These are phyloP conservation scores for Furcifer pardalis DNA, from an alignment of 2,797 vertebrate species.

Conservation along the genomic window DNA sequence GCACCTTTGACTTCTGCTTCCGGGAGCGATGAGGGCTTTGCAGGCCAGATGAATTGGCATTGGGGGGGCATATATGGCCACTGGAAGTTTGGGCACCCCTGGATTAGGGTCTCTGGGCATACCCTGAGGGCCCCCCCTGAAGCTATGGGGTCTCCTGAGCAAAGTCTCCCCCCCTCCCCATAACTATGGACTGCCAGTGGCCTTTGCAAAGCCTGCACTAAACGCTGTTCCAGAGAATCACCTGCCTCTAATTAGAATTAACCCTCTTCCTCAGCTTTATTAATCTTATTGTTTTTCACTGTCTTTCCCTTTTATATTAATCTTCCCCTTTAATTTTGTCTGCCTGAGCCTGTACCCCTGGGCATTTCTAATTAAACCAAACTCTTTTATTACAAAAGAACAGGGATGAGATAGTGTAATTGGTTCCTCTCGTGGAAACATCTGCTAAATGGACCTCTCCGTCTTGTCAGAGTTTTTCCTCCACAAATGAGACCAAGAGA, in stretches of 20 bases:
- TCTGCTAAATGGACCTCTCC: too few relatives aligned
- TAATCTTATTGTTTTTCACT: neutral
- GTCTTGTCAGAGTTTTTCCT: too few relatives aligned
- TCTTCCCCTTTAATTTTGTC: slow-evolving; percentile 34
- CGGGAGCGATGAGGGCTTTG: too few relatives aligned
- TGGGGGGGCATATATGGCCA: too few relatives aligned
- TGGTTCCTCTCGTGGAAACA: too few relatives aligned
- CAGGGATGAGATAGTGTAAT: too few relatives aligned
- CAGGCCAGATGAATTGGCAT: too few relatives aligned
- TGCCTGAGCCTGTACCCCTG: neutral
- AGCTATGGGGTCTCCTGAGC: neutral
- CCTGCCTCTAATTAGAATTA: neutral
- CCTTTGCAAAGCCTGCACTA: neutral
- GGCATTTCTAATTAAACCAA: slow-evolving; percentile 4
- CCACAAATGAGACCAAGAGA: too few relatives aligned
- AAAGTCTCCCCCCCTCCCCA: neutral
- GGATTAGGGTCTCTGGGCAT: too few relatives aligned
- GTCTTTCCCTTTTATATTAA: slow-evolving; percentile 1
- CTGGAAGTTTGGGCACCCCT: too few relatives aligned
- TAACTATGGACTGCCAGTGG: neutral
- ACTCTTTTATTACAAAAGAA: neutral
- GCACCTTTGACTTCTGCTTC: too few relatives aligned
- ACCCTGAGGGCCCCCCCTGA: too few relatives aligned
- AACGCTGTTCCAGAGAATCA: neutral
- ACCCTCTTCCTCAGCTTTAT: neutral